Conservation (phyloP, 2,113 vertebrate species). For the Scortum barcoo region DNA sequence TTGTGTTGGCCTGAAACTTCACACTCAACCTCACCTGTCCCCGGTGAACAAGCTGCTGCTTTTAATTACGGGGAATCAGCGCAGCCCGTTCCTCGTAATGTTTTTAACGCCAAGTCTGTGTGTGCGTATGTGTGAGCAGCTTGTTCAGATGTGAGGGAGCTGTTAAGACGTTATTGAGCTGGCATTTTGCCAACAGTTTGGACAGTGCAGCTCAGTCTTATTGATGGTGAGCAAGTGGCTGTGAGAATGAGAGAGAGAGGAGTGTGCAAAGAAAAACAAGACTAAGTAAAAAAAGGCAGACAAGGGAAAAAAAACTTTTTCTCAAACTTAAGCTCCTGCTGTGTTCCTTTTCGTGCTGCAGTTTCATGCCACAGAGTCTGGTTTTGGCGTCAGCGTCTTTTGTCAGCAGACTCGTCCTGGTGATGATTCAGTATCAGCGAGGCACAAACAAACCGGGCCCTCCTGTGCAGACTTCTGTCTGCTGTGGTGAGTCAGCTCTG, state of each 20-base stretch:
- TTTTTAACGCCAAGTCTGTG: slow-evolving; percentile 32
- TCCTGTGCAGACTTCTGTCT: slow-evolving; percentile 59
- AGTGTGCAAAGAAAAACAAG: slow-evolving; percentile 10
- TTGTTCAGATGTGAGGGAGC: slow-evolving; percentile 15
- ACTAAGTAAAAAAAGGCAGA: not conserved
- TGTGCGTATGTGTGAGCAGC: slow-evolving; percentile 11
- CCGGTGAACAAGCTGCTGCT: slow-evolving; percentile 8
- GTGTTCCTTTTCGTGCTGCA: not conserved
- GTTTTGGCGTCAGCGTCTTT: slow-evolving; percentile 15
- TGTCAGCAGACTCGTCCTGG: slow-evolving; percentile 33
- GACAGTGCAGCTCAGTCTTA: slow-evolving; percentile 44
- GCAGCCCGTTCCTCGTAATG: not conserved
- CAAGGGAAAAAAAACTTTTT: not conserved
- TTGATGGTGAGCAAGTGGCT: slow-evolving; percentile 41
- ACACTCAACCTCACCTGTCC: slow-evolving; percentile 1
- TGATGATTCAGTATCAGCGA: slow-evolving; percentile 52
- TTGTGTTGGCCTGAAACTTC: not conserved
- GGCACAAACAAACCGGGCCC: slow-evolving; percentile 44
- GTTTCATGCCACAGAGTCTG: slow-evolving; percentile 4
- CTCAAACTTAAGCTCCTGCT: not conserved
- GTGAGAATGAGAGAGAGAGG: slow-evolving; percentile 16
- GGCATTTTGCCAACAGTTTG: slow-evolving; percentile 24
- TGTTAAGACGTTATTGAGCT: slow-evolving; percentile 39
- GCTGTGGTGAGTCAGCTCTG: slow-evolving; percentile 78
- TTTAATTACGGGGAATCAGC: slow-evolving; percentile 42